Base-by-base conservation (phyloP, 2,888 invertebrate species). In the Ornithoptera priamus region DNA sequence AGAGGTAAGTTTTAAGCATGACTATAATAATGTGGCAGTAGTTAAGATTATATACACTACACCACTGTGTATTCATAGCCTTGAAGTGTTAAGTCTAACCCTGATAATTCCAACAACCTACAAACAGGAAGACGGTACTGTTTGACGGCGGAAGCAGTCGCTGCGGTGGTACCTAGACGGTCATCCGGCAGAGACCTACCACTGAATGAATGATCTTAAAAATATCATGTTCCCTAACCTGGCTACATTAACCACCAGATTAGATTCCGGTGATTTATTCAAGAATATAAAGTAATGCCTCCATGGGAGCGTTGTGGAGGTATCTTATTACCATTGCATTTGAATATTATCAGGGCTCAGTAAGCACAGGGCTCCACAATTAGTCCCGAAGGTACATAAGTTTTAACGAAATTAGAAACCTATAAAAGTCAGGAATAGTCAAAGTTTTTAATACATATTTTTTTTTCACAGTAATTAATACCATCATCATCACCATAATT, bases 261-360 rank as follows among this genome's bases (percentile, higher is more conserved):
- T 70, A 70, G 53, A 36, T 66, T 58, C 8, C 57, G 6, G 20
- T 70, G 65, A 70, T 70, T 66, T 70, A 66, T 70, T 20, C 42
- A 62, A 46, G 12, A 46, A 46, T 15, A 46, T 46, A 46, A 46
- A 46, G 46, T 46, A 30, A 30, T 3, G 46, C 12, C 12, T 12
- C 46, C 46, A 61, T 69, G 20, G 22, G 57, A 46, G 62, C 53
- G 57, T 62, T 70, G 66, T 66, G 58, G 62, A 62, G 24, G 36
- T 53, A 36, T 56, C 36, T 59, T 63, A 58, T 70, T 67, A 66
- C 59, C 70, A 63, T 67, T 59, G 24, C 22, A 70, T 70, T 67
- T 70, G 66, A 67, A 70, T 70, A 66, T 69, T 65, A 62, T 62
- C 65, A 62, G 46, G 46, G n/a, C 46, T 46, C 63, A 63, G 39